These are phyloP conservation scores for Troglohyphantes excavatus DNA, from an alignment of 2,888 invertebrate genomes.

Conservation along the genomic window DNA sequence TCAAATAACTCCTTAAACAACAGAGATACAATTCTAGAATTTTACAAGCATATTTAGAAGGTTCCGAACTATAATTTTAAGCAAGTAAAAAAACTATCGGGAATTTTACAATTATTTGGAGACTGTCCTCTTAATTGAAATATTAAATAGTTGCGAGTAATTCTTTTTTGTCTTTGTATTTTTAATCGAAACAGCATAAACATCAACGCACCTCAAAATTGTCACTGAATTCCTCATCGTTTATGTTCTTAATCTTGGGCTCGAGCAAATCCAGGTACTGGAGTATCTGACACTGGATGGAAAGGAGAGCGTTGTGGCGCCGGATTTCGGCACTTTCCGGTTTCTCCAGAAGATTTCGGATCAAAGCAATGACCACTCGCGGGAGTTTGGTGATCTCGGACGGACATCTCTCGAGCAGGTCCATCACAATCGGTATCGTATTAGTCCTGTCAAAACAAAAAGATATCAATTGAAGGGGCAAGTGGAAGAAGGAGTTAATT, in stretches of 20 bases:
- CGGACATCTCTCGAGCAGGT: conserved; percentile 38
- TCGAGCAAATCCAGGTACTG: conserved; percentile 2
- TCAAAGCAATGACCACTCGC: conserved; percentile 28
- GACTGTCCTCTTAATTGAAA: too few relatives aligned
- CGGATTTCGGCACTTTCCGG: conserved; percentile 6
- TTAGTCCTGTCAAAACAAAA: conserved; percentile 2
- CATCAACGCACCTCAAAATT: conserved; percentile 36
- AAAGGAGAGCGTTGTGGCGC: conserved; percentile 46
- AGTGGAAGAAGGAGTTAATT: too few relatives aligned
- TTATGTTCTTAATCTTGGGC: neutral
- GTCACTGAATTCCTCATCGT: conserved; percentile 34
- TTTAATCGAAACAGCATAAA: too few relatives aligned
- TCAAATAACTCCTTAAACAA: too few relatives aligned
- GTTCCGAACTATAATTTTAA: too few relatives aligned
- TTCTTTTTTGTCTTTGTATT: too few relatives aligned
- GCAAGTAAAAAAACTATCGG: too few relatives aligned
- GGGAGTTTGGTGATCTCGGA: conserved; percentile 50
- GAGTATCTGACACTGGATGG: conserved; percentile 50
- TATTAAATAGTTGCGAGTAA: too few relatives aligned
- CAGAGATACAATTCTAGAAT: too few relatives aligned
- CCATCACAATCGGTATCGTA: conserved; percentile 28
- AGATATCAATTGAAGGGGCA: too few relatives aligned
- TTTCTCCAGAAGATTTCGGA: conserved; percentile 64
- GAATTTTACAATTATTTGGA: too few relatives aligned
- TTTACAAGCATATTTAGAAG: too few relatives aligned